Evolutionary conservation across 2,888 invertebrate genomes (phyloP), one percentile per base, ranked within the genome.

Genomic region (Quadriops clusia): DNA sequence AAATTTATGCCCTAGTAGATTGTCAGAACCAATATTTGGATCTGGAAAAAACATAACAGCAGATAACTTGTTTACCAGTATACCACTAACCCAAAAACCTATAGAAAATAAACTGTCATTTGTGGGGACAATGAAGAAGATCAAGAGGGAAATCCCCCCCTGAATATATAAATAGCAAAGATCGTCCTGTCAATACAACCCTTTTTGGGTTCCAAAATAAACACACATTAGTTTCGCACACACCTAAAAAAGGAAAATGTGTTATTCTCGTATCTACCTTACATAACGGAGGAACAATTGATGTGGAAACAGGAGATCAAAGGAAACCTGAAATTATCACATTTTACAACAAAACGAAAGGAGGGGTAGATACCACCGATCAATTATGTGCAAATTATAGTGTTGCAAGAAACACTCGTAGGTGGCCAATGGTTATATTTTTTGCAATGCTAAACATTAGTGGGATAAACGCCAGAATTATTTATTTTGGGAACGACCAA

Each of bases 261-360:
- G 43, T 45, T 28, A 34, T 40, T 32, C 37, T 46, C 30, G 28
- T 42, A 24, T 42, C 43, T 28, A 38, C 41, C 36, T 36, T 44
- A 37, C 44, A 44, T 31, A 34, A 44, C 40, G 42, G 41, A 35
- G 32, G 27, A 28, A 24, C 37, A 33, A 34, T 41, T 25, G 41
- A 42, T 33, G 32, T 31, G 31, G 33, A 36, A 33, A 32, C 34
- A 26, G 34, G 38, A 36, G 33, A 38, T 38, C 28, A 31, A 27
- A 28, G 31, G 29, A 45, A 47, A 34, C 35, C 45, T 35, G 42
- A 43, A 41, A 46, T 41, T 28, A 41, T 45, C 35, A 37, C 36
- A 22, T 40, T 31, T 40, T 45, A n/a, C n/a, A n/a, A n/a, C n/a
- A n/a, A n/a, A n/a, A n/a, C n/a, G n/a, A n/a, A n/a, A n/a, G n/a